Evolutionary conservation across 2,797 vertebrate genomes (phyloP).

Genomic region (Eutrigla gurnardus): DNA sequence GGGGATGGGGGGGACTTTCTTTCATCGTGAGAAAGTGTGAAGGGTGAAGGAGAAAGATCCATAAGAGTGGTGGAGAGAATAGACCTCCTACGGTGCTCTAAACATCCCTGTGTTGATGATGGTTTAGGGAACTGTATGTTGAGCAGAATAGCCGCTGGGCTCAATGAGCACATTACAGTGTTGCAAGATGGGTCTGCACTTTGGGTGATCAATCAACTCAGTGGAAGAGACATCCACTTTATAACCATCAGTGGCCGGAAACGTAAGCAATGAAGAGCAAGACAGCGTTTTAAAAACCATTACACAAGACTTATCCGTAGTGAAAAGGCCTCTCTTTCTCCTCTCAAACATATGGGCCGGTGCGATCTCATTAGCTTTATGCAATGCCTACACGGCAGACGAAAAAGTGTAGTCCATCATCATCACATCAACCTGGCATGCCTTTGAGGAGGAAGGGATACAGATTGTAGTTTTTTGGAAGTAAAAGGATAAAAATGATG

Average conservation of each 20-base stretch:
- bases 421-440: slow-evolving; percentile 59
- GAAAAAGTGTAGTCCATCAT: slow-evolving; percentile 63
- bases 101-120: slow-evolving; percentile 46
- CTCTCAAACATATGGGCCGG: slow-evolving; percentile 37
- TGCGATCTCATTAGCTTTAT: slow-evolving; percentile 59
- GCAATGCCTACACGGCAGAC: slow-evolving; percentile 48
- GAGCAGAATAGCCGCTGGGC: slow-evolving; percentile 57
- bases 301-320: slow-evolving; percentile 45
- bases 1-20: not conserved
- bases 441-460: slow-evolving; percentile 48
- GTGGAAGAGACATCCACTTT: slow-evolving; percentile 70
- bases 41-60: slow-evolving; percentile 37
- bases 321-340: slow-evolving; percentile 28
- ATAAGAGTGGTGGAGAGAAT: slow-evolving; percentile 40
- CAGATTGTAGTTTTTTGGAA: slow-evolving; percentile 39
- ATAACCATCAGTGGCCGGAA: slow-evolving; percentile 74
- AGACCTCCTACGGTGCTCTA: slow-evolving; percentile 42
- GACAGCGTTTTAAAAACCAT: slow-evolving; percentile 61
- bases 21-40: slow-evolving; percentile 42
- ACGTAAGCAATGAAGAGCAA: slow-evolving; percentile 61
- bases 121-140: slow-evolving; percentile 47
- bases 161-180: slow-evolving; percentile 63
- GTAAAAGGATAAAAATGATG: slow-evolving; percentile 24
- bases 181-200: slow-evolving; percentile 64
- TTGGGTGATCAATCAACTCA: slow-evolving; percentile 74